A percentile compares a stretch with the other conserved stretches of the same genome.
These are phyloP conservation scores for Synaphobranchus kaupii DNA, from an alignment of 2,797 vertebrate genomes.

Conservation along the genomic window DNA sequence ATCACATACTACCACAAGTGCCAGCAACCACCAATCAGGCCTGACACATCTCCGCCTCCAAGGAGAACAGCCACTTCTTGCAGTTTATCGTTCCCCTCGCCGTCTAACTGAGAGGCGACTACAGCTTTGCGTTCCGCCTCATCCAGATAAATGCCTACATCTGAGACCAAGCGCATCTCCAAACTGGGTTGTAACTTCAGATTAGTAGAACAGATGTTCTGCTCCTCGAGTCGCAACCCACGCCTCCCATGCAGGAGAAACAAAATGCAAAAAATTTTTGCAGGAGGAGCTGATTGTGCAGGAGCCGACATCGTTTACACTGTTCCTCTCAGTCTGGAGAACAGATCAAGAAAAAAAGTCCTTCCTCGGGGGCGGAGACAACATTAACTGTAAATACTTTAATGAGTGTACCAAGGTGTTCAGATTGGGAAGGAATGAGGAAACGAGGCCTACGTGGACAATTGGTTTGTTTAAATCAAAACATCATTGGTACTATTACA, in stretches of 20 bases:
- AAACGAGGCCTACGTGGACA: neutral
- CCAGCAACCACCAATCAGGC: constrained; percentile 33
- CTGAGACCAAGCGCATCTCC: neutral
- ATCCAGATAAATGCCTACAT: neutral
- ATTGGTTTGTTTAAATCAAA: neutral
- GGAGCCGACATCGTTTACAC: neutral
- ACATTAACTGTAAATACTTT: no score
- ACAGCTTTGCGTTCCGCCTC: neutral
- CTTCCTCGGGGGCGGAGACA: neutral
- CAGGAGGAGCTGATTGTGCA: neutral
- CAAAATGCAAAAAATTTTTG: neutral
- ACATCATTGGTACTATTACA: neutral
- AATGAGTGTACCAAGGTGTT: no score
- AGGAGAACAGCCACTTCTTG: neutral
- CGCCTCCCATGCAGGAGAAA: neutral
- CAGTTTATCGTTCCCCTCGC: neutral
- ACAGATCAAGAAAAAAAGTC: neutral
- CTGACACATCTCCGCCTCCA: constrained; percentile 17
- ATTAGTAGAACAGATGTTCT: neutral
- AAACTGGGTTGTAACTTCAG: neutral
- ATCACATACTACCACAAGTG: constrained; percentile 25
- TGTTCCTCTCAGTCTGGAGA: neutral
- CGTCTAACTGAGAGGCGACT: neutral
- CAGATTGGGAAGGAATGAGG: no score
- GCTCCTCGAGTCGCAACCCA: neutral